phyloP scores from a whole-genome alignment of 1,140 invertebrate genomes.

The Paralvinella palmiformis region DNA sequence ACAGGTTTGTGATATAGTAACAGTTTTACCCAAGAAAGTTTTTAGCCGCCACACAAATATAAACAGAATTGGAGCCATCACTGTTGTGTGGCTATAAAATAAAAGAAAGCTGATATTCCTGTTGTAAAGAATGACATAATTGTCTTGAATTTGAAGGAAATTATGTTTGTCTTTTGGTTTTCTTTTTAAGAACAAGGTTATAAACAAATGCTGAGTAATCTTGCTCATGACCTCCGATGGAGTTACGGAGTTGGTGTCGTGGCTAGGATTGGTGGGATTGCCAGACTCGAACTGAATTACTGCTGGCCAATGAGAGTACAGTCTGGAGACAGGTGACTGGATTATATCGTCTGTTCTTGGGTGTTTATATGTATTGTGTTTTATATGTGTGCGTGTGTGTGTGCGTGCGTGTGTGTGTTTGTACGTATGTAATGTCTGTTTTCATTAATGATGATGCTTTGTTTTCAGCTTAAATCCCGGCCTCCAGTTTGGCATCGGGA shows the following conservation, averaged over 20 bases:
- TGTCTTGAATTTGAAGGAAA: too few relatives aligned
- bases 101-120: too few relatives aligned
- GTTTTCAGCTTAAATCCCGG: not conserved
- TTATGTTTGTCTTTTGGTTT: not conserved
- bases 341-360: not conserved
- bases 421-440: too few relatives aligned
- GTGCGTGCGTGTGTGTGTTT: too few relatives aligned
- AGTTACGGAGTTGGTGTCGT: constrained; percentile 70
- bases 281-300: constrained; percentile 81
- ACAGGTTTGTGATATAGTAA: too few relatives aligned
- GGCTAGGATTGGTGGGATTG: constrained; percentile 67
- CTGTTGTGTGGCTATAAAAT: too few relatives aligned
- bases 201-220: constrained; percentile 8
- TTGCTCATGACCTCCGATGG: constrained; percentile 48
- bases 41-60: too few relatives aligned
- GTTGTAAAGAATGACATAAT: too few relatives aligned
- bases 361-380: not conserved
- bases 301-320: constrained; percentile 60
- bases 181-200: not conserved
- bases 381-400: not conserved
- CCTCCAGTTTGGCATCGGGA: constrained; percentile 1
- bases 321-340: constrained; percentile 51
- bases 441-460: too few relatives aligned
- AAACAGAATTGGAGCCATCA: too few relatives aligned
- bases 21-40: too few relatives aligned